Evolutionary conservation across 2,113 vertebrate species (phyloP).

Genomic region (Carollia perspicillata): DNA sequence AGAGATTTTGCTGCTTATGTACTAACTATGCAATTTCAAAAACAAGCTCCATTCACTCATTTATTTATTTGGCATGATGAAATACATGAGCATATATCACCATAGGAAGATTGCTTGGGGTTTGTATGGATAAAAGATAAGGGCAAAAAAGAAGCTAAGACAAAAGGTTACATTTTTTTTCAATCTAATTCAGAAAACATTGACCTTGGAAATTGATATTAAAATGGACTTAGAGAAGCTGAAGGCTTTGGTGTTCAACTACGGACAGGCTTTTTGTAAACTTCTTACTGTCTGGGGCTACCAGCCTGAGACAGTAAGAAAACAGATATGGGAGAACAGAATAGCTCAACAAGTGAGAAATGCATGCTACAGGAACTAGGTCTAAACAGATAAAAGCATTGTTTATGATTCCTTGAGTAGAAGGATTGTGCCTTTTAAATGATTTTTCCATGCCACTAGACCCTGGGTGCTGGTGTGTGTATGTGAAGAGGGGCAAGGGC

Average conservation of each 20-base stretch:
- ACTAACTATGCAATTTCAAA: not conserved
- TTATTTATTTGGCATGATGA: not conserved
- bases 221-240: constrained; percentile 46
- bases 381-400: not conserved
- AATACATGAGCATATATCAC: not conserved
- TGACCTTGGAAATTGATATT: not conserved
- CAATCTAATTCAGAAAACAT: not conserved
- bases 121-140: constrained; percentile 5
- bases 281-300: not conserved
- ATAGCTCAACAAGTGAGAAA: not conserved
- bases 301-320: not conserved
- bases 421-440: not conserved
- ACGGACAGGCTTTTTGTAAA: not conserved
- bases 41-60: not conserved
- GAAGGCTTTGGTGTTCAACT: not conserved
- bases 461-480: not conserved
- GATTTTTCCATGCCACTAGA: not conserved
- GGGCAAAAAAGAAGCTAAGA: not conserved
- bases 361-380: not conserved
- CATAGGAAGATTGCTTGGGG: not conserved
- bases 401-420: not conserved
- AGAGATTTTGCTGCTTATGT: not conserved
- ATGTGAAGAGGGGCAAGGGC: not conserved
- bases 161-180: not conserved
- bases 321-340: not conserved